Conservation (phyloP, 2,888 invertebrate genomes). For the Chrysodeixis includens region DNA sequence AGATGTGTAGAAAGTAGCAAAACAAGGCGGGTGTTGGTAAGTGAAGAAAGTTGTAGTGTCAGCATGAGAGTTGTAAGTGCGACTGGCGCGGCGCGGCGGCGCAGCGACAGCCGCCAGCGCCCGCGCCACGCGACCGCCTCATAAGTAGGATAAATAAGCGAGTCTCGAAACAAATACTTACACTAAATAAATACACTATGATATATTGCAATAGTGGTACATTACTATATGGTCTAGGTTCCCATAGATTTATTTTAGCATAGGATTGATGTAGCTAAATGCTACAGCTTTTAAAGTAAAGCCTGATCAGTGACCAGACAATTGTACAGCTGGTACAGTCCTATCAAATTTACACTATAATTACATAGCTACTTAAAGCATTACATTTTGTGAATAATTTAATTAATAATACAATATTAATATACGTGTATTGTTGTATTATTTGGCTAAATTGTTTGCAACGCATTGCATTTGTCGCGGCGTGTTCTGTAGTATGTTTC, state of each 20-base stretch:
- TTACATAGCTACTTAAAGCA: slow-evolving; percentile 64
- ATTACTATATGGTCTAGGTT: slow-evolving; percentile 31
- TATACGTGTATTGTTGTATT: slow-evolving; percentile 42
- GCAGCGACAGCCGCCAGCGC: not conserved
- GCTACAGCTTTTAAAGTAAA: not conserved
- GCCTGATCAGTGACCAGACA: not conserved
- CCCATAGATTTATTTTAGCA: not conserved
- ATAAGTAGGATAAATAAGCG: slow-evolving; percentile 1
- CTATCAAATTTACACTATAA: slow-evolving; percentile 51
- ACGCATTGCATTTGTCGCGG: slow-evolving; percentile 12
- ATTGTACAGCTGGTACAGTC: slow-evolving; percentile 18
- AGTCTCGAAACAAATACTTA: slow-evolving; percentile 26
- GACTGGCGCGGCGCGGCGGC: not conserved
- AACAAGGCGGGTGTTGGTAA: slow-evolving; percentile 11
- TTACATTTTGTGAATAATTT: slow-evolving; percentile 64
- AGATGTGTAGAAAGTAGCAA: slow-evolving; percentile 7
- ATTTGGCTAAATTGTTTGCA: slow-evolving; percentile 52
- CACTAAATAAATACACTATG: slow-evolving; percentile 51
- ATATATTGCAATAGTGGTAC: slow-evolving; percentile 52
- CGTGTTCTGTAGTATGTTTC: slow-evolving; percentile 16
- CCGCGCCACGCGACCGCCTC: not conserved
- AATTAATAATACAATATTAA: slow-evolving; percentile 39
- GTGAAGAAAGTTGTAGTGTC: not conserved
- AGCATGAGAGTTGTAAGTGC: not conserved
- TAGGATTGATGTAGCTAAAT: not conserved